phyloP scores from a whole-genome alignment of 2,113 vertebrate species.

The Chrysochloris asiatica region DNA sequence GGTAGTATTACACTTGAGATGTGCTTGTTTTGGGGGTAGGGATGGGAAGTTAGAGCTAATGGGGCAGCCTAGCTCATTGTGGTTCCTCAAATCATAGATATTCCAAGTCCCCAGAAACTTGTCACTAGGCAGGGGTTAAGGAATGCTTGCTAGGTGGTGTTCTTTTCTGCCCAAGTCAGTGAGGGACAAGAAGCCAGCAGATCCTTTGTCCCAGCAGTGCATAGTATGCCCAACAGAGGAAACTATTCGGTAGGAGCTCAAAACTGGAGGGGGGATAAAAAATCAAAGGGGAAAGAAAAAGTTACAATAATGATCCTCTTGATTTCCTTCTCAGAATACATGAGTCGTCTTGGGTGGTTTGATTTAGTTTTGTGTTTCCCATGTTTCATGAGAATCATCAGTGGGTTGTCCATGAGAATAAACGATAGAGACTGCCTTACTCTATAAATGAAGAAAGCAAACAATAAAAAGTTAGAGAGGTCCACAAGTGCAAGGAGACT shows the following conservation, averaged over 20 bases:
- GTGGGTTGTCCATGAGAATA: background rate
- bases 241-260: background rate
- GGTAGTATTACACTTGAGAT: background rate
- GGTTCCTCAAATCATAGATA: background rate
- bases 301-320: background rate
- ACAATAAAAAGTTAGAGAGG: background rate
- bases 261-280: background rate
- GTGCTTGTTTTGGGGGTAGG: background rate
- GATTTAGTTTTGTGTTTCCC: background rate
- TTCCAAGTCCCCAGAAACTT: background rate
- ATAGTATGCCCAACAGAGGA: background rate
- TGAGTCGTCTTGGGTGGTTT: background rate
- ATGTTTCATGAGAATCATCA: background rate
- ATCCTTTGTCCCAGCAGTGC: background rate
- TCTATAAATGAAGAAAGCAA: background rate
- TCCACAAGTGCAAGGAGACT: background rate
- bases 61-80: background rate
- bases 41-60: background rate
- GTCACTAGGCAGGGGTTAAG: background rate
- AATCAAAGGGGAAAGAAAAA: background rate
- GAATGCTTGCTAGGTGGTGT: background rate
- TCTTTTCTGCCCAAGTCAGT: background rate
- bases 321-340: background rate
- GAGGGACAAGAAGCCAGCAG: background rate
- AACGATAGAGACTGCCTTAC: background rate